Base-by-base conservation (phyloP, 2,888 invertebrate species). In the Torymus aiolomorphi region DNA sequence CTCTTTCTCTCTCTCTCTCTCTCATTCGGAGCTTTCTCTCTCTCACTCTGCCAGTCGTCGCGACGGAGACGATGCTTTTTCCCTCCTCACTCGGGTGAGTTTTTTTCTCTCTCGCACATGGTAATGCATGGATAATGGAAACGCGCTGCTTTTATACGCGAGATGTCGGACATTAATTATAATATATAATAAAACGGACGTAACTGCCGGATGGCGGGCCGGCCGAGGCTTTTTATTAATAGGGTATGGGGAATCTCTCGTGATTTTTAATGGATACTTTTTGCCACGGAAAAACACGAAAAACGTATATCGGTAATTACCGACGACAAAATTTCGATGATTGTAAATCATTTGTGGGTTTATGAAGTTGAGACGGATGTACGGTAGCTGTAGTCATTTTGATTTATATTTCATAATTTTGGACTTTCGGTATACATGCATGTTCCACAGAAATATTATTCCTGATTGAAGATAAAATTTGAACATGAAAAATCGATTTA, bases 61-160 rank as follows among this genome's bases (percentile, higher is more conserved):
- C 63, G 13, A 14, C 16, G 16, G 24, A 61, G 61, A 61, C 62
- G 49, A 49, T 57, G 20, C 13, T 63, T 54, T 67, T 63, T 63
- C 18, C 62, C 16, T 24, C 62, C 31, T n/a, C 12, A 12, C 13
- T 14, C 13, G 10, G n/a, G 18, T 20, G n/a, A 31, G 31, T 31
- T 31, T 31, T 31, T 73, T 57, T 18, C n/a, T 8, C 16, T 2
- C 31, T 42, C 66, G 13, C 61, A n/a, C 62, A 63, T 59, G 80
- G 71, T 80, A 71, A 80, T 76, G 76, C 62, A 76, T 78, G 78
- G 76, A 75, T 78, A 78, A 78, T 81, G 78, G 24, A 76, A 59
- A 18, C 63, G 1, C 62, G 18, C 49, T 72, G 67, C 67, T 61
- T 66, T 74, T 62, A 31, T 20, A 13, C 56, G 31, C 31, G 2